Evolutionary conservation across 2,113 vertebrate genomes (phyloP).

Genomic region (Octodon degus): DNA sequence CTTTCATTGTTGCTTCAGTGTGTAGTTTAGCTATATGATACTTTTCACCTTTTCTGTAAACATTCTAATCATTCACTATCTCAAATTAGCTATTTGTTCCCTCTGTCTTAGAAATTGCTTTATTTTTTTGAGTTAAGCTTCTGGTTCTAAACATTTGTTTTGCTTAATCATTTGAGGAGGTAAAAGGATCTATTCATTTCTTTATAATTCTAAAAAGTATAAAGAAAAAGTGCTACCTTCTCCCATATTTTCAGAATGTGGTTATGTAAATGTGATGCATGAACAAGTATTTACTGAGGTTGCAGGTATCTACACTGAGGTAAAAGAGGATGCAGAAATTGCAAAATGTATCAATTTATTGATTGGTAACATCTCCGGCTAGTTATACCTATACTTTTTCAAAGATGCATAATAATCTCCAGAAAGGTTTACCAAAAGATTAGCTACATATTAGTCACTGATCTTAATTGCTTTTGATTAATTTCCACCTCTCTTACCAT

Average conservation of each 20-base stretch:
- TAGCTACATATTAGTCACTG: background rate
- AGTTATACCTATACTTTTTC: background rate
- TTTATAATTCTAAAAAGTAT: conserved; percentile 1
- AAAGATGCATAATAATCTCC: conserved; percentile 5
- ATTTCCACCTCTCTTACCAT: background rate
- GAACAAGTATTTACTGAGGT: background rate
- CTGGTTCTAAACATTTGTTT: conserved; percentile 50
- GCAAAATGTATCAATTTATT: background rate
- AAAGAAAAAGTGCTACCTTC: background rate
- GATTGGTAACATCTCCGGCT: background rate
- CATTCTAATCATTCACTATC: conserved; percentile 73
- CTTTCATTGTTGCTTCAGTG: conserved; percentile 74
- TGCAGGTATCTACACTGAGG: background rate
- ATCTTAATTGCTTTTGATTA: background rate
- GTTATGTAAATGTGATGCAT: background rate
- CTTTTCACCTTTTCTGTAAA: background rate
- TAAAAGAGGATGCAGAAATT: background rate
- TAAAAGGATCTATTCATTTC: background rate
- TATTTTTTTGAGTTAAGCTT: conserved; percentile 63
- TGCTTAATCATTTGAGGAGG: background rate
- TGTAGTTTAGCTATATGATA: conserved; percentile 66
- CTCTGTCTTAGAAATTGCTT: conserved; percentile 69
- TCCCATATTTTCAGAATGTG: background rate
- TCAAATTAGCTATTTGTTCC: conserved; percentile 76
- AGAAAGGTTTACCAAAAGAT: background rate